Percentiles rank a stretch among this genome's conserved stretches.
Evolutionary conservation across 1,140 invertebrate genomes (phyloP).

Genomic region (Aricia agestis): DNA sequence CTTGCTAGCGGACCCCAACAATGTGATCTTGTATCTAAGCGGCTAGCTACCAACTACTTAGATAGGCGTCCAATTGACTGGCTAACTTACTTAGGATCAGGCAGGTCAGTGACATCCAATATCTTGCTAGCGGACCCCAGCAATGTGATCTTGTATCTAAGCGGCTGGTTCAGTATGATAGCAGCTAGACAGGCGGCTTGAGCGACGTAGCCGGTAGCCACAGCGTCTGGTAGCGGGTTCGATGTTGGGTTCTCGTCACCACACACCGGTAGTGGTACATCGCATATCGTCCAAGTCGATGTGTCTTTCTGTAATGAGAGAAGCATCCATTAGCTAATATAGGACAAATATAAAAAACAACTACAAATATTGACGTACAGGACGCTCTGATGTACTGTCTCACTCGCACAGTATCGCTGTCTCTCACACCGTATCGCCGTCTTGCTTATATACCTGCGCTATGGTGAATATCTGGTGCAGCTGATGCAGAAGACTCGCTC

Average conservation of each 20-base stretch:
- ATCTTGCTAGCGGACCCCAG: constrained; percentile 64
- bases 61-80: too few species aligned
- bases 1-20: constrained; percentile 61
- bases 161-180: constrained; percentile 50
- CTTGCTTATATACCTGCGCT: too few species aligned
- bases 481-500: constrained; percentile 47
- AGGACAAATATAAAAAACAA: neutral
- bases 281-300: constrained; percentile 52
- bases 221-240: constrained; percentile 48
- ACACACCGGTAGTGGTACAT: constrained; percentile 57
- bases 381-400: too few species aligned
- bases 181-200: constrained; percentile 54
- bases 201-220: constrained; percentile 56
- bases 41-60: too few species aligned
- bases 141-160: constrained; percentile 60
- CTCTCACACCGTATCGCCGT: too few species aligned
- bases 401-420: too few species aligned
- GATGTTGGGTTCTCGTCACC: constrained; percentile 45
- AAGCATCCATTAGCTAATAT: neutral
- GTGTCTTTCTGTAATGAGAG: constrained; percentile 39
- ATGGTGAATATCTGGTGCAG: constrained; percentile 52
- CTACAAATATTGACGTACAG: too few species aligned
- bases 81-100: constrained; percentile 58
- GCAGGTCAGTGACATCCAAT: constrained; percentile 56
- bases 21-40: constrained; percentile 54